phyloP scores from a whole-genome alignment of 30 jellyfish, hydroid and myxozoan species.

The Nemopilema nomurai region DNA sequence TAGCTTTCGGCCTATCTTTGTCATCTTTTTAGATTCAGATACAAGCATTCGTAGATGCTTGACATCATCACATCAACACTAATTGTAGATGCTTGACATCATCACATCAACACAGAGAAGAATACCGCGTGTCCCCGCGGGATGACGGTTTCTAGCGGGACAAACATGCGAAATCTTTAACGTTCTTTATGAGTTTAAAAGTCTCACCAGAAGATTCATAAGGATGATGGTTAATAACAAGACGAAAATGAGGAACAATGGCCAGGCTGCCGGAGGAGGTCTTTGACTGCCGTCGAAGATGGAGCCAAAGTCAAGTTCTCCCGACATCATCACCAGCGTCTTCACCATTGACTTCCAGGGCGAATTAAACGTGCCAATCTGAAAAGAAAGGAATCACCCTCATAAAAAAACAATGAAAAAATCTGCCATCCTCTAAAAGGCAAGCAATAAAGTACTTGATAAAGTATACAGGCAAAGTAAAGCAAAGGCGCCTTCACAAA shows the following conservation, averaged over 20 bases:
- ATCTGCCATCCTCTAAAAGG: background rate
- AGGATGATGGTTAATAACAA: constrained; percentile 72
- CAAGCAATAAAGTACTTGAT: background rate
- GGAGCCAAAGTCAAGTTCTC: constrained; percentile 81
- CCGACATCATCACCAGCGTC: constrained; percentile 93
- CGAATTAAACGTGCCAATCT: constrained; percentile 78
- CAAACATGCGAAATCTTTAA: no score
- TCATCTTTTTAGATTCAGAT: no score
- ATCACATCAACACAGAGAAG: no score
- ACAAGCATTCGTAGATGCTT: no score
- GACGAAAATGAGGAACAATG: constrained; percentile 66
- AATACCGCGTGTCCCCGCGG: no score
- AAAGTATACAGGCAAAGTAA: background rate
- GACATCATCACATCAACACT: no score
- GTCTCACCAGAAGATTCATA: constrained; percentile 85
- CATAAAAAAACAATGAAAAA: background rate
- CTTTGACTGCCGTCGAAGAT: constrained; percentile 45
- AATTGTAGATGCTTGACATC: no score
- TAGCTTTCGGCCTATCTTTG: no score
- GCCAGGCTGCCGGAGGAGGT: constrained; percentile 82
- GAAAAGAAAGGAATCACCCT: background rate
- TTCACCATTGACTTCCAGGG: constrained; percentile 79
- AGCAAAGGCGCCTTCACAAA: no score
- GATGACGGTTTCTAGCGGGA: no score
- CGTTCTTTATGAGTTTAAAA: no score